Conservation (phyloP, 2,797 vertebrate species). For the Dallia pectoralis region DNA sequence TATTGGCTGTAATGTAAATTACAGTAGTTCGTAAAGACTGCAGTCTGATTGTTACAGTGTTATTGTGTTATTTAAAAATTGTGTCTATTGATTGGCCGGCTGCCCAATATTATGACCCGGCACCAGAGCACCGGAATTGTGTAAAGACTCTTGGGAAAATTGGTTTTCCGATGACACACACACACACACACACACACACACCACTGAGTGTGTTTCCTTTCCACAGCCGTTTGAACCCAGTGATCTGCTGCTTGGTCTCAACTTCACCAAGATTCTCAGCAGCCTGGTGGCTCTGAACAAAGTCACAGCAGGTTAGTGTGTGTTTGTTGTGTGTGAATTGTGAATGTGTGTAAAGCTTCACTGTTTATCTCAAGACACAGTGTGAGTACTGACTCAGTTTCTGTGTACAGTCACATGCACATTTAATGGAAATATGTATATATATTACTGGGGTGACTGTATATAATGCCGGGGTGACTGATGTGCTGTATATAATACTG, state of each 20-base stretch:
- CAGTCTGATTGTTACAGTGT: not conserved
- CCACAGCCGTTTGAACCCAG: conserved; percentile 92
- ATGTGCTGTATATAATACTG: too few relatives aligned
- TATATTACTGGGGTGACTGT: too few relatives aligned
- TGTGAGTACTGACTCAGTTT: conserved; percentile 3
- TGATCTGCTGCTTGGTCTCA: conserved; percentile 94
- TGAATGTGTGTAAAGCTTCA: conserved; percentile 23
- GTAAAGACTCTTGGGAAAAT: conserved; percentile 26
- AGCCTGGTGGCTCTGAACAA: conserved; percentile 95
- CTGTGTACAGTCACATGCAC: not conserved
- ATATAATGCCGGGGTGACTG: too few relatives aligned
- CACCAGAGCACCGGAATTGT: conserved; percentile 23
- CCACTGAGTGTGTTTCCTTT: conserved; percentile 24
- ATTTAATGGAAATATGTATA: too few relatives aligned
- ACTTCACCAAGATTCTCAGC: conserved; percentile 95
- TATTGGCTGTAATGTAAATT: not conserved
- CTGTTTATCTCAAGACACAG: too few relatives aligned
- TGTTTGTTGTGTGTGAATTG: conserved; percentile 2
- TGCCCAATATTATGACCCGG: conserved; percentile 37
- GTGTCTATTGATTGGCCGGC: not conserved
- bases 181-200: conserved; percentile 16
- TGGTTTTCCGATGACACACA: conserved; percentile 15
- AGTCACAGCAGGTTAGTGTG: conserved; percentile 90
- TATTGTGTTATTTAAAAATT: not conserved
- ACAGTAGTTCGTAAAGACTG: not conserved